These are phyloP conservation scores for Pelobates fuscus DNA, from an alignment of 2,113 vertebrate species.

Conservation along the genomic window DNA sequence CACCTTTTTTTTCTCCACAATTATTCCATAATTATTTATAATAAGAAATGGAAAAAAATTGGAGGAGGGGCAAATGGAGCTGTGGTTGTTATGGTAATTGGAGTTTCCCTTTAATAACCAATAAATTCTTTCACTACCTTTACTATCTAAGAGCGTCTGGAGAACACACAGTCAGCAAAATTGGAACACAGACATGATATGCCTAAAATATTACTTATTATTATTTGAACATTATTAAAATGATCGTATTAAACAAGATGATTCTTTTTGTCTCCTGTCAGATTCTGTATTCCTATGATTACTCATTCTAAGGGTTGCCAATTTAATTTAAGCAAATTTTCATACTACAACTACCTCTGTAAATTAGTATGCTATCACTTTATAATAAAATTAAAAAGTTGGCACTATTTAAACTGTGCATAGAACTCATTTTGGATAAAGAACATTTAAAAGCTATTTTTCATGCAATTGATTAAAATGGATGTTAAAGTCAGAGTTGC, in stretches of 20 bases:
- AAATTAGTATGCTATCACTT: conserved; percentile 15
- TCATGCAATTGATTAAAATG: conserved; percentile 41
- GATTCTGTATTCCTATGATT: neutral
- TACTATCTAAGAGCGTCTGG: too few species aligned
- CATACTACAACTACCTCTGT: conserved; percentile 9
- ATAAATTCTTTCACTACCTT: too few species aligned
- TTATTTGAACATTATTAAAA: too few species aligned
- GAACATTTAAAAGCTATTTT: conserved; percentile 43
- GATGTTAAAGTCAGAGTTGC: conserved; percentile 37
- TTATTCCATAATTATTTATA: too few species aligned
- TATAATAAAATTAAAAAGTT: conserved; percentile 34
- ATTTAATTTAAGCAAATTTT: conserved; percentile 5
- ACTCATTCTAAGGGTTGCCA: neutral
- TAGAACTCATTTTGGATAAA: conserved; percentile 23
- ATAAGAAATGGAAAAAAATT: too few species aligned
- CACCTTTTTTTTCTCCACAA: too few species aligned
- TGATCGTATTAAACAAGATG: neutral
- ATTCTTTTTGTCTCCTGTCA: neutral
- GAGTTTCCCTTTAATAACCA: too few species aligned
- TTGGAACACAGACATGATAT: too few species aligned
- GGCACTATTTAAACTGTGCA: conserved; percentile 23
- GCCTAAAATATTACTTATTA: neutral
- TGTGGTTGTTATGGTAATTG: too few species aligned
- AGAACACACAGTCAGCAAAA: too few species aligned
- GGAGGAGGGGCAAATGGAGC: too few species aligned